phyloP scores from a whole-genome alignment of 2,888 invertebrate genomes.

The Amphipoea lucens region DNA sequence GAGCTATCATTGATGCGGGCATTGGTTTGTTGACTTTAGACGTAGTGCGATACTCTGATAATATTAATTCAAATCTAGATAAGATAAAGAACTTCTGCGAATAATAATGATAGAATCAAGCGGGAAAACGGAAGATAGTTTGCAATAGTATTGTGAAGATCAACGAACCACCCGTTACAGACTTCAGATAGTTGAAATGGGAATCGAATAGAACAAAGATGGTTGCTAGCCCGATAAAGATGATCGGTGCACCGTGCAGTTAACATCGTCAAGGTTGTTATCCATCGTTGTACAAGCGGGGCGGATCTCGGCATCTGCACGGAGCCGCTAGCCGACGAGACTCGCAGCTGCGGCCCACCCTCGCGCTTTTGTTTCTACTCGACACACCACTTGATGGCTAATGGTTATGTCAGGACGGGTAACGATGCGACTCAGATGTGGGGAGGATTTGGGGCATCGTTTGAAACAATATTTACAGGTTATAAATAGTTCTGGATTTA shows the following conservation, averaged over 20 bases:
- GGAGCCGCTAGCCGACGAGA: conserved; percentile 58
- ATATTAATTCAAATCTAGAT: conserved; percentile 35
- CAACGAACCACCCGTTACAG: conserved; percentile 4
- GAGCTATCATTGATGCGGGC: conserved; percentile 32
- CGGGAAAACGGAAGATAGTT: conserved; percentile 9
- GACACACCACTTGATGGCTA: conserved; percentile 61
- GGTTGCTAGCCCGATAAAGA: conserved; percentile 10
- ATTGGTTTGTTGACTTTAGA: conserved; percentile 44
- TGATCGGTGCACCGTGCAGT: conserved; percentile 26
- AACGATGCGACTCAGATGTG: conserved; percentile 51
- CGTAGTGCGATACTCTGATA: conserved; percentile 15
- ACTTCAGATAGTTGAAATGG: neutral
- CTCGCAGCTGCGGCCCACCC: conserved; percentile 79
- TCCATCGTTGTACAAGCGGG: conserved; percentile 51
- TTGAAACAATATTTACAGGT: conserved; percentile 45
- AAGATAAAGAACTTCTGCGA: conserved; percentile 34
- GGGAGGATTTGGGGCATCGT: conserved; percentile 43
- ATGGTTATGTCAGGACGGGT: conserved; percentile 63
- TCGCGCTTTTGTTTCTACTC: conserved; percentile 76
- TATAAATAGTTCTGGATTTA: conserved; percentile 30
- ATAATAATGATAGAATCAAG: conserved; percentile 26
- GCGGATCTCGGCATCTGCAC: conserved; percentile 78
- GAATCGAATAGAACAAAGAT: conserved; percentile 13
- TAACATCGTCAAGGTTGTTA: conserved; percentile 28
- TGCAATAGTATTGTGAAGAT: conserved; percentile 6